Conservation (phyloP, 2,888 invertebrate genomes). For the Pollenia labialis region DNA sequence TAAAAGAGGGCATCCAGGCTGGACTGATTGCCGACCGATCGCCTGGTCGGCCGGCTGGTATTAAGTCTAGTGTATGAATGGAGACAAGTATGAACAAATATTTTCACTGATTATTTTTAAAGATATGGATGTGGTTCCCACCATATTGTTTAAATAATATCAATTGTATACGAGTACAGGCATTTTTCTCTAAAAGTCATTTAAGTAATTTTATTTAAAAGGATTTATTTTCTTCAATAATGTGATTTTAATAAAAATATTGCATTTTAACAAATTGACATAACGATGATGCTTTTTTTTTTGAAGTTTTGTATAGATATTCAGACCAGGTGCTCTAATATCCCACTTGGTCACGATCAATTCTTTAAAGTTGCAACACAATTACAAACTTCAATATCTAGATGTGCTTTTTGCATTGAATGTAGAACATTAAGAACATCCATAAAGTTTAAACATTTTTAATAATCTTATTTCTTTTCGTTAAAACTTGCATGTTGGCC, state of each 20-base stretch:
- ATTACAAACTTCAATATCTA: no score
- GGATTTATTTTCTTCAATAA: background rate
- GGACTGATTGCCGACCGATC: slow-evolving; percentile 24
- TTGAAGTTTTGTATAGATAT: background rate
- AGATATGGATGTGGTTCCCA: slow-evolving; percentile 82
- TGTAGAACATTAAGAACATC: no score
- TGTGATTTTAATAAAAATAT: slow-evolving; percentile 52
- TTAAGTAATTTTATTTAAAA: slow-evolving; percentile 30
- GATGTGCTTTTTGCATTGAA: no score
- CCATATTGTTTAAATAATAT: slow-evolving; percentile 52
- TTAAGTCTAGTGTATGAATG: slow-evolving; percentile 46
- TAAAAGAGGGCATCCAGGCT: slow-evolving; percentile 56
- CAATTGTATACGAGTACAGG: no score
- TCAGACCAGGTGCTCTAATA: no score
- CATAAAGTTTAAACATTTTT: background rate
- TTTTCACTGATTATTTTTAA: slow-evolving; percentile 65
- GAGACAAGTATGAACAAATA: slow-evolving; percentile 57
- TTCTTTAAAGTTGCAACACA: no score
- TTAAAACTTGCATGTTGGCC: slow-evolving; percentile 22
- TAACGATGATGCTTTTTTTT: slow-evolving; percentile 10
- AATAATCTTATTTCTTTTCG: background rate
- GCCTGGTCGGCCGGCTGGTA: slow-evolving; percentile 14
- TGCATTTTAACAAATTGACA: slow-evolving; percentile 7
- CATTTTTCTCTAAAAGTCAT: background rate
- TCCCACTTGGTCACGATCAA: no score